phyloP scores from a whole-genome alignment of 2,113 vertebrate species.

The Lampris incognitus region DNA sequence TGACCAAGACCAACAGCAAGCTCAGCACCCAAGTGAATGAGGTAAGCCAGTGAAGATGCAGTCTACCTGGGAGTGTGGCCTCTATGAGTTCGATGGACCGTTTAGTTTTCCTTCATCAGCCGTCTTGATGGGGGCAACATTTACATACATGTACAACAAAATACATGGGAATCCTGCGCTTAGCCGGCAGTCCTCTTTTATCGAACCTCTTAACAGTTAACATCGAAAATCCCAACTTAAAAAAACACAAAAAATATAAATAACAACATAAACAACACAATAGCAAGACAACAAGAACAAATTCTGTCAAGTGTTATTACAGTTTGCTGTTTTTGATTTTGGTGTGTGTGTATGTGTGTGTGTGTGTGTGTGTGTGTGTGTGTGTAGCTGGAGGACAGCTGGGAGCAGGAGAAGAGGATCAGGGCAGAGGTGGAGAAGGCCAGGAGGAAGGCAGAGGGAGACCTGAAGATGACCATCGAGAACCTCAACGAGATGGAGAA shows the following conservation, averaged over 20 bases:
- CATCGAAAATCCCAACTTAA: too few species aligned
- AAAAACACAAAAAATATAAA: too few species aligned
- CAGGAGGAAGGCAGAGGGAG: conserved; percentile 73
- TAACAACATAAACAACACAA: too few species aligned
- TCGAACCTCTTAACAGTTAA: too few species aligned
- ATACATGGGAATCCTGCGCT: too few species aligned
- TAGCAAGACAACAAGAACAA: too few species aligned
- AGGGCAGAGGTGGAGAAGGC: conserved; percentile 78
- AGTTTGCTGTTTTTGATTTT: background rate
- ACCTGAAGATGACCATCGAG: conserved; percentile 79
- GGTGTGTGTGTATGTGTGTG: background rate
- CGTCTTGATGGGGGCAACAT: too few species aligned
- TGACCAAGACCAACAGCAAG: conserved; percentile 88
- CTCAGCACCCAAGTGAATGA: conserved; percentile 88
- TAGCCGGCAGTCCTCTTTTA: too few species aligned
- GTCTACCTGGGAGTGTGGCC: too few species aligned
- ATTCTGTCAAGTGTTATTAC: background rate
- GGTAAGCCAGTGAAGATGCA: conserved; percentile 64
- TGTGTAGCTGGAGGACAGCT: conserved; percentile 75
- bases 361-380: conserved; percentile 23
- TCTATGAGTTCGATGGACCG: too few species aligned
- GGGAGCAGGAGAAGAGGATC: conserved; percentile 82
- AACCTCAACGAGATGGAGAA: conserved; percentile 79
- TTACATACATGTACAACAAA: too few species aligned
- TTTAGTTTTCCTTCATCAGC: too few species aligned